Conservation (phyloP, 2,888 invertebrate species). For the Leptarthrus brevirostris region DNA sequence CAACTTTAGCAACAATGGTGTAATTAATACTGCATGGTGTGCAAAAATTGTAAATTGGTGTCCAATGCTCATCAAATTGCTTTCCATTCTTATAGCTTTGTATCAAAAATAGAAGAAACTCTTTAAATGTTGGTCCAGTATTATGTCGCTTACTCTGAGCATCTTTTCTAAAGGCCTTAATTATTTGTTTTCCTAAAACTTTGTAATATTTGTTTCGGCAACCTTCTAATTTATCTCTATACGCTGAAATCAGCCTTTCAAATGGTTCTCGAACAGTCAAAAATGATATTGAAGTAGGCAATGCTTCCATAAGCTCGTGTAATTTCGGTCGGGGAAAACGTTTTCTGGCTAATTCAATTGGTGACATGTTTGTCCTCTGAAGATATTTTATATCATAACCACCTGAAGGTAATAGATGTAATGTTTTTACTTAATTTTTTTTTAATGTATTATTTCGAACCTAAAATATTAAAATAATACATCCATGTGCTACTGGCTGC, state of each 20-base stretch:
- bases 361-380: constrained; percentile 72
- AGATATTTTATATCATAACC: constrained; percentile 73
- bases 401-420: constrained; percentile 63
- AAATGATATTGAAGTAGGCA: constrained; percentile 74
- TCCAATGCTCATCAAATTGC: constrained; percentile 75
- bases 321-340: constrained; percentile 77
- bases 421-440: background rate
- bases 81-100: constrained; percentile 71
- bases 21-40: constrained; percentile 76
- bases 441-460: too few relatives aligned
- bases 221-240: constrained; percentile 79
- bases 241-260: constrained; percentile 78
- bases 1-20: constrained; percentile 74
- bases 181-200: constrained; percentile 75
- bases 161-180: constrained; percentile 71
- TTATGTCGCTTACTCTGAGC: constrained; percentile 59
- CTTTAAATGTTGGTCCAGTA: constrained; percentile 74
- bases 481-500: constrained; percentile 84
- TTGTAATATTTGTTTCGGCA: constrained; percentile 77
- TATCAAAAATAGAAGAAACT: constrained; percentile 77
- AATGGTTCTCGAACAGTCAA: constrained; percentile 79
- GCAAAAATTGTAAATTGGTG: constrained; percentile 74
- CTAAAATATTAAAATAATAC: constrained; percentile 81
- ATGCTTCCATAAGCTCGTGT: constrained; percentile 73
- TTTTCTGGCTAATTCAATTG: constrained; percentile 75